Evolutionary conservation across 2,113 vertebrate species (phyloP).

Genomic region (Cinclus mexicanus): DNA sequence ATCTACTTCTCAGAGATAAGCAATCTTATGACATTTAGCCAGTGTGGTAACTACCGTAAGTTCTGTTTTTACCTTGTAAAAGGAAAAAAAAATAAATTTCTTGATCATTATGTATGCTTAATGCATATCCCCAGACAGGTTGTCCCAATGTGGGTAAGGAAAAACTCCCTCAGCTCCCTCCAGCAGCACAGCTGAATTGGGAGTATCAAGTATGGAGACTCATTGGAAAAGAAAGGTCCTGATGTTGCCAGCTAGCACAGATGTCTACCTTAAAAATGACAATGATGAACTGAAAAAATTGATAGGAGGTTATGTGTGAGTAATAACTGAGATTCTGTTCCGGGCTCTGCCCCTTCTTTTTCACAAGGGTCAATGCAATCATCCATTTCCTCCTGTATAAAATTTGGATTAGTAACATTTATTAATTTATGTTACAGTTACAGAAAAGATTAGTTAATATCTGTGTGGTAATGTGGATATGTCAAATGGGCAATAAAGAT

Average conservation of each 20-base stretch:
- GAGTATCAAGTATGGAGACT: fast-evolving
- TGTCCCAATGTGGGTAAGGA: background rate
- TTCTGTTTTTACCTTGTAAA: background rate
- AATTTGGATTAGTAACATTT: constrained; percentile 25
- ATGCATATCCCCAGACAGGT: background rate
- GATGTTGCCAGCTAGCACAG: background rate
- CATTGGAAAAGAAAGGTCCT: background rate
- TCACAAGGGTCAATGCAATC: constrained; percentile 8
- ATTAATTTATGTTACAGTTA: constrained; percentile 55
- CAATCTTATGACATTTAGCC: background rate
- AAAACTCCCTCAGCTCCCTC: background rate
- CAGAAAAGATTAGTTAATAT: constrained; percentile 38
- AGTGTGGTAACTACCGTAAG: background rate
- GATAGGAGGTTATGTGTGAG: background rate
- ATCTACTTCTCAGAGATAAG: background rate
- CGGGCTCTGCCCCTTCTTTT: background rate
- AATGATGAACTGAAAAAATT: background rate
- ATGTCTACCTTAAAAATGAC: background rate
- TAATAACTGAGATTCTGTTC: background rate
- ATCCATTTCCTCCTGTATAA: background rate
- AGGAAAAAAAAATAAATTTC: too few relatives aligned
- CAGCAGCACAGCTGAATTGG: background rate
- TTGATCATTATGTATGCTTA: background rate
- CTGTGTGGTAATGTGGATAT: constrained; percentile 1
- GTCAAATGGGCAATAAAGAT: constrained; percentile 60